These are phyloP conservation scores for Cephus pygmeus DNA, from an alignment of 2,888 invertebrate genomes.

Conservation along the genomic window DNA sequence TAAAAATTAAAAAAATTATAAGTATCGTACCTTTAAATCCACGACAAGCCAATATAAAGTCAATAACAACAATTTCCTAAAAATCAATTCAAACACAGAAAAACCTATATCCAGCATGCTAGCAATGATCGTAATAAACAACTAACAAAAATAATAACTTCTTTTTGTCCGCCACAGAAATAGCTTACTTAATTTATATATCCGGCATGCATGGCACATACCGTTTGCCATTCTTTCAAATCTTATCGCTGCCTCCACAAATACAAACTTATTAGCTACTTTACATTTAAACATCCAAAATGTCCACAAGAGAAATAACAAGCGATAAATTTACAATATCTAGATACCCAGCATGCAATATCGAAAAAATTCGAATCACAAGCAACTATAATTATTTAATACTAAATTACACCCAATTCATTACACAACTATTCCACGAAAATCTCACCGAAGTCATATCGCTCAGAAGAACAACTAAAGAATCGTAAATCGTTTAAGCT, in stretches of 20 bases:
- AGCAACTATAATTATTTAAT: background rate
- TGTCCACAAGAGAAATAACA: background rate
- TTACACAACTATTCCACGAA: background rate
- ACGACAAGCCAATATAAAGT: background rate
- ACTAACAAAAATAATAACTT: background rate
- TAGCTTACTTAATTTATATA: background rate
- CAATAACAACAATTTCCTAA: background rate
- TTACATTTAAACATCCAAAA: background rate
- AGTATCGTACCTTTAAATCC: too few relatives aligned
- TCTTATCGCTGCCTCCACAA: background rate
- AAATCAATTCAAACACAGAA: background rate
- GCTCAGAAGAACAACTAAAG: background rate
- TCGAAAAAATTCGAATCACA: background rate
- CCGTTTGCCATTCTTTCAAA: background rate
- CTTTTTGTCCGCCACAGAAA: background rate
- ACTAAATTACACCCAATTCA: background rate
- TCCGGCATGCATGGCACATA: background rate
- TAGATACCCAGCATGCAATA: background rate
- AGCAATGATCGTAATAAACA: background rate
- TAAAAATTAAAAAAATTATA: too few relatives aligned
- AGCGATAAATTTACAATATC: background rate
- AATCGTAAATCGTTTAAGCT: background rate
- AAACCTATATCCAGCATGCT: background rate
- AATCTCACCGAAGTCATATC: background rate
- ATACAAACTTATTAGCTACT: background rate